A percentile compares a stretch with the other conserved stretches of the same genome.
phyloP scores from a whole-genome alignment of 2,113 vertebrate species.

The Rafetus swinhoei region DNA sequence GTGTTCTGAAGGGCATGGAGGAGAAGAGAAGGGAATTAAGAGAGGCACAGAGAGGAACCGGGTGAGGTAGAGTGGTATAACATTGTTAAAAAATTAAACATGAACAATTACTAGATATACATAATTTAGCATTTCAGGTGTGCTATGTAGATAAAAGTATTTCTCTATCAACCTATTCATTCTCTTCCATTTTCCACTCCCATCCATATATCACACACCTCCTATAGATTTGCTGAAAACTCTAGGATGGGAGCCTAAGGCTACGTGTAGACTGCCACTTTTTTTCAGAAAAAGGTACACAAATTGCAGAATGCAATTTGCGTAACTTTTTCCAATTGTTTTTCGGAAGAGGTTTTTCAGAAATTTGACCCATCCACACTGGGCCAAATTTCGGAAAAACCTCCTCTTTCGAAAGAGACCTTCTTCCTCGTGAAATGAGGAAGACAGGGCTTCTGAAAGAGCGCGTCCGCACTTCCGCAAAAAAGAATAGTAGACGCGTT shows the following conservation, averaged over 20 bases:
- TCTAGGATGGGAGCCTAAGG: background rate
- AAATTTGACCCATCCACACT: too few relatives aligned
- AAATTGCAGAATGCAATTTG: too few relatives aligned
- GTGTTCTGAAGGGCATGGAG: background rate
- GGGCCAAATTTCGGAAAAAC: too few relatives aligned
- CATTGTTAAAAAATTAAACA: background rate
- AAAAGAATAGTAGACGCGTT: too few relatives aligned
- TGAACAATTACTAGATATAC: background rate
- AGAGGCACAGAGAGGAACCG: background rate
- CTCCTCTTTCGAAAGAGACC: too few relatives aligned
- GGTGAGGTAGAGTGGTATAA: background rate
- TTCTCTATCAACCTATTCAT: background rate
- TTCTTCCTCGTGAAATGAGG: too few relatives aligned
- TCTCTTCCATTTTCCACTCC: background rate
- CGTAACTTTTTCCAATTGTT: too few relatives aligned
- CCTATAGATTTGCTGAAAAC: background rate
- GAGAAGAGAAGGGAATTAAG: background rate
- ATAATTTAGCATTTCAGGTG: background rate
- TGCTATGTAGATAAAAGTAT: background rate
- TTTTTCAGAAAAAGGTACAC: too few relatives aligned
- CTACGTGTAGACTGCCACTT: too few relatives aligned
- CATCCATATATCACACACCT: conserved; percentile 7
- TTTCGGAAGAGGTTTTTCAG: too few relatives aligned
- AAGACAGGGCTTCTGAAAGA: too few relatives aligned
- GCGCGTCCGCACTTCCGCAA: too few relatives aligned